phyloP scores from a whole-genome alignment of 2,113 vertebrate species.

The Solenodon paradoxus region DNA sequence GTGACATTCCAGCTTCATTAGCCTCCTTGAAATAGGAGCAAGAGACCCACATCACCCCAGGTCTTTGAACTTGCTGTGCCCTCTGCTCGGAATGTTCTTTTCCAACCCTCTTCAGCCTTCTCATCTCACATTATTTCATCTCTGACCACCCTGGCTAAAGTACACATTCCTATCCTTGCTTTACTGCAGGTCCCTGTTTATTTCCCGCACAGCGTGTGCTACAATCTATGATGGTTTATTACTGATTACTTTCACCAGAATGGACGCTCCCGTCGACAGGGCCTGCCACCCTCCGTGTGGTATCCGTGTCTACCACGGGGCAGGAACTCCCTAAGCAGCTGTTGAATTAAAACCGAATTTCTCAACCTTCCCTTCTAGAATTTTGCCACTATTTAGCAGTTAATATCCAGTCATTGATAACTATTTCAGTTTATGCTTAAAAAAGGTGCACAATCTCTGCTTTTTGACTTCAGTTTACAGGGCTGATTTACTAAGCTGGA shows the following conservation, averaged over 20 bases:
- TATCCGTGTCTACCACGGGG: not conserved
- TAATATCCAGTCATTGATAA: constrained; percentile 62
- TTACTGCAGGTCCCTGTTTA: not conserved
- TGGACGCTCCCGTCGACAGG: not conserved
- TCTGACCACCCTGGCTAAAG: not conserved
- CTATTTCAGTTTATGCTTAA: constrained; percentile 71
- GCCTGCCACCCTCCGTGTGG: not conserved
- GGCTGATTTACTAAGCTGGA: not conserved
- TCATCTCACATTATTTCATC: not conserved
- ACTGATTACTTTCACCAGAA: not conserved
- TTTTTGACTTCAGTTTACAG: not conserved
- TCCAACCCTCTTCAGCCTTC: not conserved
- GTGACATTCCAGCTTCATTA: not conserved
- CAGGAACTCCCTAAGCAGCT: not conserved
- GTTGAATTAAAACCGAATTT: constrained; percentile 4
- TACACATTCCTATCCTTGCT: not conserved
- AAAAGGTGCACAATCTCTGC: constrained; percentile 44
- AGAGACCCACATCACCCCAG: not conserved
- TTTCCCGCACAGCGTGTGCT: not conserved
- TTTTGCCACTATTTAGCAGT: constrained; percentile 65
- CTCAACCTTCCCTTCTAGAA: constrained; percentile 54
- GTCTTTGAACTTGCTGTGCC: not conserved
- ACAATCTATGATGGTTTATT: not conserved
- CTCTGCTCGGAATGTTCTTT: not conserved
- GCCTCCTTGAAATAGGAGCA: not conserved